Percentiles rank a stretch among this genome's conserved stretches.
These are phyloP conservation scores for Oplegnathus fasciatus DNA, from an alignment of 2,113 vertebrate species.

Conservation along the genomic window DNA sequence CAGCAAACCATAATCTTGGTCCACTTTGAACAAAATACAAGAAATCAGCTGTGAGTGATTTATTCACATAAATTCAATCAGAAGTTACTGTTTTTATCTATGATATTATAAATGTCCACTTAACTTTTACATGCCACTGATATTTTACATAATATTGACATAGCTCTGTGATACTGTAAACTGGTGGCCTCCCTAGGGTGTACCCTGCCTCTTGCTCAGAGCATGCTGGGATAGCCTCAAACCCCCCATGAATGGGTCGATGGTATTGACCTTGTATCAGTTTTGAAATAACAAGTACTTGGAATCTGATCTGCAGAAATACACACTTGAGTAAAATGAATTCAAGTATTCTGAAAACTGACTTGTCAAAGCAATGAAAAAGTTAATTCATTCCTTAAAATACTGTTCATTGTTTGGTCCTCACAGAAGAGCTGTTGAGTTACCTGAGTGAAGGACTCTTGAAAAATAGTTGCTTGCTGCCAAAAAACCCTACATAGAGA, in stretches of 20 bases:
- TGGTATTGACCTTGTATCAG: neutral
- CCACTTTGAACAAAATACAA: neutral
- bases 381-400: neutral
- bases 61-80: neutral
- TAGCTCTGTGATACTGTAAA: neutral
- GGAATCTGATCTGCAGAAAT: neutral
- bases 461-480: neutral
- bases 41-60: neutral
- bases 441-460: neutral
- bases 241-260: neutral
- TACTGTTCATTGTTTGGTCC: neutral
- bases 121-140: neutral
- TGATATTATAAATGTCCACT: neutral
- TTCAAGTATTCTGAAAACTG: neutral
- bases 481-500: conserved; percentile 7
- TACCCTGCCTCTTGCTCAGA: neutral
- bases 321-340: neutral
- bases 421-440: neutral
- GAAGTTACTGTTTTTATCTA: neutral
- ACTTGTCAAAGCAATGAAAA: neutral
- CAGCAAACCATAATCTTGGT: neutral
- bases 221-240: neutral
- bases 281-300: neutral
- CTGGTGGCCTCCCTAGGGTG: neutral
- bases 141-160: neutral